phyloP scores from a whole-genome alignment of 1,140 invertebrate genomes.

The Sitobion miscanthi region DNA sequence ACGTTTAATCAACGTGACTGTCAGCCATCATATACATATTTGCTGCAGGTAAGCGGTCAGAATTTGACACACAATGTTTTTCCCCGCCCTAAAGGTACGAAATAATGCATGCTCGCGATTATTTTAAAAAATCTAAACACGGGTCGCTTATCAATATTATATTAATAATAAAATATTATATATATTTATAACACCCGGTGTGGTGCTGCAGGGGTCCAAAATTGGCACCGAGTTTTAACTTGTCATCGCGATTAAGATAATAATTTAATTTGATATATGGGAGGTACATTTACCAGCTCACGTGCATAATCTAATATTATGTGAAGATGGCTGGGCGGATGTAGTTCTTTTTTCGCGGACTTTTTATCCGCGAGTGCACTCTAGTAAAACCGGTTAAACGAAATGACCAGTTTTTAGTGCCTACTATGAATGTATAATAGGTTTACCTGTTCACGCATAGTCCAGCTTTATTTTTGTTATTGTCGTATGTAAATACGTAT shows the following conservation, averaged over 20 bases:
- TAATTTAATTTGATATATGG: neutral
- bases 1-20: constrained; percentile 52
- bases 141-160: neutral
- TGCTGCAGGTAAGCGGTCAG: neutral
- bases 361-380: neutral
- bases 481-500: neutral
- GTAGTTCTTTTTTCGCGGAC: neutral
- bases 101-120: neutral
- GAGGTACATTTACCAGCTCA: neutral
- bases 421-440: neutral
- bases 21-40: constrained; percentile 25
- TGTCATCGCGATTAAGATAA: neutral
- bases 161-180: neutral
- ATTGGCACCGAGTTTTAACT: neutral
- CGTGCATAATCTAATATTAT: neutral
- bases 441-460: neutral
- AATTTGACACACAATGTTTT: constrained; percentile 41
- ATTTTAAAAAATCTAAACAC: neutral
- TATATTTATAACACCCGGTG: neutral
- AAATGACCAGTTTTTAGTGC: neutral
- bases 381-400: neutral
- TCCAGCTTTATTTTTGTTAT: constrained; percentile 1
- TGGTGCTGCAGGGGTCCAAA: neutral
- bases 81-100: neutral
- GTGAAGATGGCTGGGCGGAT: neutral